phyloP scores from a whole-genome alignment of 2,797 vertebrate genomes.

The Novumbra hubbsi region DNA sequence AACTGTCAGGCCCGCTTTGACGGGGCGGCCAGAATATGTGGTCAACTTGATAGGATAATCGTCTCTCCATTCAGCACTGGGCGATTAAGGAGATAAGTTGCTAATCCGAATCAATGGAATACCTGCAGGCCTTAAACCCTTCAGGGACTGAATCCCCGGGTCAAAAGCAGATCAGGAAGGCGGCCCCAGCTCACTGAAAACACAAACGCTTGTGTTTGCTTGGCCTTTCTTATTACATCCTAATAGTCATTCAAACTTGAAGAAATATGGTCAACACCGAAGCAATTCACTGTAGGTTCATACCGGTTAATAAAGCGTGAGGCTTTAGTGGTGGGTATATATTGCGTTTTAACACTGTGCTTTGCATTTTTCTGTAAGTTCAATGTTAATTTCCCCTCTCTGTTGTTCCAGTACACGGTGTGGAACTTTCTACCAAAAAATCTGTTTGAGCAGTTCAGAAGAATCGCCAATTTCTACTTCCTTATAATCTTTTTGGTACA shows the following conservation, averaged over 20 bases:
- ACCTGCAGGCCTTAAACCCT: conserved; percentile 42
- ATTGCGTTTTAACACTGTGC: background rate
- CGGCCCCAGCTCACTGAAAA: conserved; percentile 17
- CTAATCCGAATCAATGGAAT: conserved; percentile 59
- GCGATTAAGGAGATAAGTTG: conserved; percentile 48
- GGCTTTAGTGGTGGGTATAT: background rate
- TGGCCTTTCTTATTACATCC: conserved; percentile 20
- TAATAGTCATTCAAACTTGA: conserved; percentile 17
- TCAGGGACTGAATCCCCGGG: conserved; percentile 17
- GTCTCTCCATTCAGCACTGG: conserved; percentile 43
- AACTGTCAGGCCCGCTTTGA: conserved; percentile 37
- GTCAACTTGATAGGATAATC: conserved; percentile 45
- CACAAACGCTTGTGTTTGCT: conserved; percentile 29
- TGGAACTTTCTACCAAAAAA: conserved; percentile 99
- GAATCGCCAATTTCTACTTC: conserved; percentile 99
- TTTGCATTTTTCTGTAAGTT: background rate
- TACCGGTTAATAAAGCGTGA: background rate
- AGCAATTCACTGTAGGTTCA: too few relatives aligned
- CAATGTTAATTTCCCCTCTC: background rate
- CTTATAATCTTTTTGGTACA: conserved; percentile 99
- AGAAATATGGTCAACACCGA: too few relatives aligned
- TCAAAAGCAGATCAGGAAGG: conserved; percentile 42
- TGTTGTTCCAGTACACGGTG: conserved; percentile 85
- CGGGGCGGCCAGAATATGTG: conserved; percentile 14
- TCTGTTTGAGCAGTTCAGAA: conserved; percentile 97